A percentile compares a stretch with the other conserved stretches of the same genome.
phyloP scores from a whole-genome alignment of 2,888 invertebrate genomes.

The Agrypnus murinus region DNA sequence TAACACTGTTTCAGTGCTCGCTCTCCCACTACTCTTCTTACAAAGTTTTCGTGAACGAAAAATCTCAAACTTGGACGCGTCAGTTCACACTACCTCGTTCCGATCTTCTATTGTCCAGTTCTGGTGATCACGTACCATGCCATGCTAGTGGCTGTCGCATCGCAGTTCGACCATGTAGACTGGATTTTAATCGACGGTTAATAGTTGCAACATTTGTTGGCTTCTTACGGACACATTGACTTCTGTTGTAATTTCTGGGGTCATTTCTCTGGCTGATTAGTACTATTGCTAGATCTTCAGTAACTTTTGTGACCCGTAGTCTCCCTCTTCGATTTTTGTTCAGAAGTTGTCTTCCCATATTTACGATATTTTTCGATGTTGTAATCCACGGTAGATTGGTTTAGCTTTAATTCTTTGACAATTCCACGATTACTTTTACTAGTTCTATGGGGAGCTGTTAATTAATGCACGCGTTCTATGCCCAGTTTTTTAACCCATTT shows the following conservation, averaged over 20 bases:
- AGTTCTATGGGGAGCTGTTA: not conserved
- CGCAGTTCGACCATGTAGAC: not conserved
- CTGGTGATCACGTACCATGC: not conserved
- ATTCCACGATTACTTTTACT: not conserved
- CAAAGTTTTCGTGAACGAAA: not conserved
- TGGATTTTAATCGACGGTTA: too few relatives aligned
- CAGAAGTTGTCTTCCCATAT: too few relatives aligned
- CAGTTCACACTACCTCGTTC: not conserved
- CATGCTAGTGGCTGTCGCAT: not conserved
- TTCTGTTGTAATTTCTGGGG: not conserved
- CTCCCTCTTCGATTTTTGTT: not conserved
- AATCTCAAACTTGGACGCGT: not conserved
- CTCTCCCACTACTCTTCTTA: too few relatives aligned
- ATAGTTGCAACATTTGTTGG: too few relatives aligned
- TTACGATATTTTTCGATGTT: not conserved
- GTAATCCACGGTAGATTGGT: not conserved
- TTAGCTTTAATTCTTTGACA: slow-evolving; percentile 2
- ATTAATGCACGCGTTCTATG: not conserved
- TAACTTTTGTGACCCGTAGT: not conserved
- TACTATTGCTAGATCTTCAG: not conserved
- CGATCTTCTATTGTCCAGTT: too few relatives aligned
- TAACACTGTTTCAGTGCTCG: not conserved
- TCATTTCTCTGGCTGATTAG: not conserved
- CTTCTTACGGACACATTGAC: not conserved
- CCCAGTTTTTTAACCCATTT: not conserved